These are phyloP conservation scores for Agrenia bidenticulata DNA, from an alignment of 2,888 invertebrate genomes.

Conservation along the genomic window DNA sequence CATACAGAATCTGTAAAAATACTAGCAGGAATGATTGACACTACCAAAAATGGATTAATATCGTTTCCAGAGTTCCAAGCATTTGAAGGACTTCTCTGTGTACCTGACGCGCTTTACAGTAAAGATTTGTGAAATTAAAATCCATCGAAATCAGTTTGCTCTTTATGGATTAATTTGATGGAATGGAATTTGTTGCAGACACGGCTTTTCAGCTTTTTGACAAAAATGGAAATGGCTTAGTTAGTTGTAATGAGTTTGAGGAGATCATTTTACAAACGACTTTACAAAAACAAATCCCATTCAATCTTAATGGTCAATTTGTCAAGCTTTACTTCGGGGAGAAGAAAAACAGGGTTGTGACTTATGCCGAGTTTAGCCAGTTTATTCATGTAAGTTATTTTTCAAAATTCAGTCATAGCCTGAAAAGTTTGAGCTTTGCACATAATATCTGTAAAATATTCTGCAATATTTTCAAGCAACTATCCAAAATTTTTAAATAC, in stretches of 20 bases:
- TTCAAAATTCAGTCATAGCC: neutral
- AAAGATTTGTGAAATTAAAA: neutral
- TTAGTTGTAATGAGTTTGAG: conserved; percentile 61
- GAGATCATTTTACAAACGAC: conserved; percentile 61
- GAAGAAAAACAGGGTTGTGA: conserved; percentile 60
- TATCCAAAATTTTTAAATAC: conserved; percentile 25
- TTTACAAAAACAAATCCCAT: conserved; percentile 61
- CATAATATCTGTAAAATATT: neutral
- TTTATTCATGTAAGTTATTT: conserved; percentile 59
- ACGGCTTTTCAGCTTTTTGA: conserved; percentile 65
- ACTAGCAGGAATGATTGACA: conserved; percentile 57
- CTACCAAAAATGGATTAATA: conserved; percentile 57
- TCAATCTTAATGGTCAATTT: conserved; percentile 62
- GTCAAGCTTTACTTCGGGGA: conserved; percentile 63
- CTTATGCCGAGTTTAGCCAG: conserved; percentile 63
- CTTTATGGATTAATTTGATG: neutral
- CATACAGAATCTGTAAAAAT: conserved; percentile 60
- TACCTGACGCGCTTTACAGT: conserved; percentile 62
- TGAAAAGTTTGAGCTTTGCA: neutral
- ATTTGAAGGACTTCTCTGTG: conserved; percentile 62
- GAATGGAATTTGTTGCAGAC: conserved; percentile 42
- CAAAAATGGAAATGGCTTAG: conserved; percentile 61
- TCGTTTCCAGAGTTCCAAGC: conserved; percentile 63
- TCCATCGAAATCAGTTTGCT: neutral
- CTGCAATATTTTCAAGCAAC: neutral